Evolutionary conservation across 2,797 vertebrate species (phyloP).

Genomic region (Rhadinocentrus ornatus): DNA sequence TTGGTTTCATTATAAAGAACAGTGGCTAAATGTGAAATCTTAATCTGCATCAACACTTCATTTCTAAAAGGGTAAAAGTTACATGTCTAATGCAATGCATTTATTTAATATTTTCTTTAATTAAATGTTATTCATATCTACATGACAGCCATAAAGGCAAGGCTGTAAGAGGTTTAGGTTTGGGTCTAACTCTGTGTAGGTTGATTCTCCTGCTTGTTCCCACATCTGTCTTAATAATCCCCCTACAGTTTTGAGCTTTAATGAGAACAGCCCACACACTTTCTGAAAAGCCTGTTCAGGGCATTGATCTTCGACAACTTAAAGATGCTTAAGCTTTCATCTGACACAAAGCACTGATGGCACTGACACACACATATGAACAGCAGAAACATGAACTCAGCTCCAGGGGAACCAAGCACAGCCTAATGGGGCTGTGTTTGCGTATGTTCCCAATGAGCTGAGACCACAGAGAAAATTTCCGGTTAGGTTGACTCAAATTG

Average conservation of each 20-base stretch:
- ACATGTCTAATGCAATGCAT: not conserved
- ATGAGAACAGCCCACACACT: constrained; percentile 17
- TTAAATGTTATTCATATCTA: constrained; percentile 1
- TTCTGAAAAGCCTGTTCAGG: constrained; percentile 3
- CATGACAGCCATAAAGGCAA: not conserved
- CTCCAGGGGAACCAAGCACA: constrained; percentile 2
- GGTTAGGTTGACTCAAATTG: constrained; percentile 23
- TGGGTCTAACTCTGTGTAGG: not conserved
- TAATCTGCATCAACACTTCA: not conserved
- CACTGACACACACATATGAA: constrained; percentile 5
- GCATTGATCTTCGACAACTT: constrained; percentile 14
- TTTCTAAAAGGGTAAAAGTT: not conserved
- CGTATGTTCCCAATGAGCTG: constrained; percentile 63
- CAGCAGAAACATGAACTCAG: constrained; percentile 15
- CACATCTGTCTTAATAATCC: constrained; percentile 14
- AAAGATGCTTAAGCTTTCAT: constrained; percentile 28
- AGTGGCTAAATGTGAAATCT: not conserved
- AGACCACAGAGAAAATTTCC: constrained; percentile 55
- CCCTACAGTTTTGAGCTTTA: not conserved
- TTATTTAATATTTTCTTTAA: not conserved
- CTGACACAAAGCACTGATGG: constrained; percentile 9
- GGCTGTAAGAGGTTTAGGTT: constrained; percentile 5
- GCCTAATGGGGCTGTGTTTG: constrained; percentile 34
- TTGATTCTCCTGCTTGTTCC: constrained; percentile 2
- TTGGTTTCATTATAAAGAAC: not conserved